Conservation (phyloP, 2,888 invertebrate species). For the Acrocyrtus sp. region DNA sequence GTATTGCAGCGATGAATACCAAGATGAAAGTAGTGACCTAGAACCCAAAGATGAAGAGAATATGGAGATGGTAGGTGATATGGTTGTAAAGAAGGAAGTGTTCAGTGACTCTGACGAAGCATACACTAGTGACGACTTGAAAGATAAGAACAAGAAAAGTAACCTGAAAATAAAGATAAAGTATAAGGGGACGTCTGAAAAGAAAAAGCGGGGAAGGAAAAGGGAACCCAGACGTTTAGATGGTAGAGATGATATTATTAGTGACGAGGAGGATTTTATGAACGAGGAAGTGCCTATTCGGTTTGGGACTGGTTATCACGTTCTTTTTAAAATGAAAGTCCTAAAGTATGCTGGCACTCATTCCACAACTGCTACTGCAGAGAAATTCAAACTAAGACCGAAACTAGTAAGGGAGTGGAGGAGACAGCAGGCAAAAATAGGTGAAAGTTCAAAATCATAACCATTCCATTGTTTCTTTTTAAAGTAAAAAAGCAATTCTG, state of each 20-base stretch:
- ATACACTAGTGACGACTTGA: neutral
- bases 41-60: neutral
- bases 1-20: constrained; percentile 16
- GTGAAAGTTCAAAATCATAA: no score
- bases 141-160: neutral
- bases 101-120: neutral
- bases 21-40: neutral
- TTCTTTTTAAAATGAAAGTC: constrained; percentile 21
- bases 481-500: no score
- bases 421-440: constrained; percentile 13
- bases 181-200: no score
- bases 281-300: neutral
- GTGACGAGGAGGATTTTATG: constrained; percentile 5
- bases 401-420: constrained; percentile 27
- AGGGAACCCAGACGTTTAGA: neutral
- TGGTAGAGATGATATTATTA: neutral
- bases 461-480: no score
- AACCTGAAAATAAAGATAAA: neutral
- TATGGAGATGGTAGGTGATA: neutral
- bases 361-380: constrained; percentile 16
- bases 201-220: neutral
- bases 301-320: constrained; percentile 2
- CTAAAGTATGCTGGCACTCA: constrained; percentile 29
- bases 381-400: constrained; percentile 14
- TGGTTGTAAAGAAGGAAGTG: neutral